Percentiles rank a stretch among this genome's conserved stretches.
Conservation (phyloP, 1,140 invertebrate genomes). For the Hypothenemus hampei region DNA sequence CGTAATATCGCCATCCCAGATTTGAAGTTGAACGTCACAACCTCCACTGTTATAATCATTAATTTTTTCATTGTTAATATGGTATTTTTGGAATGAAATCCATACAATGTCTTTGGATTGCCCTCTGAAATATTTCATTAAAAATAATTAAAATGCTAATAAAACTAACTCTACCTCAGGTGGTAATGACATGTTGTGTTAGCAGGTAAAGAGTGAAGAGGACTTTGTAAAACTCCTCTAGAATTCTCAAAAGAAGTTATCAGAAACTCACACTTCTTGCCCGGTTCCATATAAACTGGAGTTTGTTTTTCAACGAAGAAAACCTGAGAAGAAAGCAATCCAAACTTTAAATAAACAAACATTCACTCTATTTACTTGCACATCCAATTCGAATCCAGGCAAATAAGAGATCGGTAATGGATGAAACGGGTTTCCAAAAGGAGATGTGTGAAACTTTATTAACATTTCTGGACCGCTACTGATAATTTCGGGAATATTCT, state of each 20-base stretch:
- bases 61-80: conserved; percentile 60
- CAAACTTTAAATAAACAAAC: neutral
- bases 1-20: conserved; percentile 64
- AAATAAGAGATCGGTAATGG: conserved; percentile 70
- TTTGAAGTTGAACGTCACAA: conserved; percentile 66
- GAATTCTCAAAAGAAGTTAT: conserved; percentile 68
- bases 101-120: conserved; percentile 68
- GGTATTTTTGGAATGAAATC: conserved; percentile 79
- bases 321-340: conserved; percentile 50
- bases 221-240: conserved; percentile 71
- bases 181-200: conserved; percentile 85
- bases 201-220: conserved; percentile 72
- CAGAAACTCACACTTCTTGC: conserved; percentile 69
- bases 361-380: conserved; percentile 55
- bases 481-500: conserved; percentile 73
- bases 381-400: conserved; percentile 75
- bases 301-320: conserved; percentile 69
- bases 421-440: conserved; percentile 76
- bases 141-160: neutral
- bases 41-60: conserved; percentile 61
- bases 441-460: conserved; percentile 76
- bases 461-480: conserved; percentile 73
- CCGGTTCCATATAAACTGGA: conserved; percentile 64
- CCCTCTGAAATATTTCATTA: conserved; percentile 58
- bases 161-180: conserved; percentile 9